phyloP scores from a whole-genome alignment of 1,140 invertebrate genomes.

The Drosophila ananassae region DNA sequence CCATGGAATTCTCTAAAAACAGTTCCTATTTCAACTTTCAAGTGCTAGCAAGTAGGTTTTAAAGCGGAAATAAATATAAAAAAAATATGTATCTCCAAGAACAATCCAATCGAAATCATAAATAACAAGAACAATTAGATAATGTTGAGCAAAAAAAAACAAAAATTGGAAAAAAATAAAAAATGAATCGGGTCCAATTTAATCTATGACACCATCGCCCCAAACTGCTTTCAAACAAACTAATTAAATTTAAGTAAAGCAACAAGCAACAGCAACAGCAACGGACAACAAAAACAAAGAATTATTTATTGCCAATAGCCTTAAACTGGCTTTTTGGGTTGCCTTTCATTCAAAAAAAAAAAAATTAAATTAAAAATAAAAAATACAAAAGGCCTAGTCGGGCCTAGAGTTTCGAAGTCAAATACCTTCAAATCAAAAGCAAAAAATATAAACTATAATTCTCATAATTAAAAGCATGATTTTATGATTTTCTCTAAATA shows the following conservation, averaged over 20 bases:
- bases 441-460: not conserved
- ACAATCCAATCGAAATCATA: conserved; percentile 6
- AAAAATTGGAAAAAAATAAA: conserved; percentile 13
- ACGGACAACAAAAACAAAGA: conserved; percentile 43
- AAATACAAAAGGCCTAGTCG: not conserved
- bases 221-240: conserved; percentile 80
- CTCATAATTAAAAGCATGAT: not conserved
- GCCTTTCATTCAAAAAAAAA: conserved; percentile 71
- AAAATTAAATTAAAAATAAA: conserved; percentile 1
- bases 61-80: conserved; percentile 7
- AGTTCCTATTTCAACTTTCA: conserved; percentile 3
- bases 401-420: too few species aligned
- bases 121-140: conserved; percentile 24
- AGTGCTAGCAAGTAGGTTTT: conserved; percentile 5
- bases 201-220: conserved; percentile 80
- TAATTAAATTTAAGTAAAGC: conserved; percentile 80
- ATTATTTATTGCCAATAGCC: conserved; percentile 78
- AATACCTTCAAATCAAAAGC: too few species aligned
- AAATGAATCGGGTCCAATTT: conserved; percentile 75
- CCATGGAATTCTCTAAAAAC: not conserved
- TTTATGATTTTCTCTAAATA: not conserved
- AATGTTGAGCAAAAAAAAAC: conserved; percentile 11
- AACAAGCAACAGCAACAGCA: conserved; percentile 37
- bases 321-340: conserved; percentile 30
- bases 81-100: too few species aligned